Base-by-base conservation (phyloP, 2,113 vertebrate genomes). In the Trinectes maculatus region DNA sequence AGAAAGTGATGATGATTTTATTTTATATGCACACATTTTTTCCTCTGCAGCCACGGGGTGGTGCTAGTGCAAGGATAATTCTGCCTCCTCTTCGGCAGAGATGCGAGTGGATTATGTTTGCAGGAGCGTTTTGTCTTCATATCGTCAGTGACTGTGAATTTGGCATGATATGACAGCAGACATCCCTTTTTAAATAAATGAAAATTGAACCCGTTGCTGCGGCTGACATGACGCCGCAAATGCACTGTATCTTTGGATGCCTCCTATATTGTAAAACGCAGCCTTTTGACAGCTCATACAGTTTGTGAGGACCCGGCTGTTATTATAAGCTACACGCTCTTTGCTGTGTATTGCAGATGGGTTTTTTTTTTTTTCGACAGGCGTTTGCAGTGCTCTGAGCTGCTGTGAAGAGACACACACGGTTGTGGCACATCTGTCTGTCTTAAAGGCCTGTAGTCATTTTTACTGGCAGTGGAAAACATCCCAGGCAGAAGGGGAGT, bases 31-130 rank as follows among this genome's bases (percentile, higher is more conserved):
- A 16, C 43, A 34, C 56, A 70, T 44, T 10, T 34, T 62, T 66
- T 10, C 33, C 53, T 3, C 8, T 34, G 33, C 73, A 51, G 66
- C 87, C 89, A 89, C 85, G 74, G 44, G 87, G 68, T 87, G 87
- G 89, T 79, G 82, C 87, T 88, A 73, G 74, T 71, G 87, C 2
- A 3, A 77, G 87, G 79, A 77, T 54, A 85, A 85, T 85, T 49
- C 7, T 0, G n/a, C 40, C 25, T 61, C 19, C 37, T 31, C 40
- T 57, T 77, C 69, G 33, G 60, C 58, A 61, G 42, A 81, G 81
- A 76, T 79, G 18, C 1, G 29, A 55, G 52, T 7, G 66, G 51
- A 55, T 71, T 75, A 67, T 81, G 83, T 67, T 57, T 81, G 75
- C 60, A 61, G 52, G 26, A 55, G 57, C 40, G 8, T 84, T n/a